phyloP scores from a whole-genome alignment of 2,888 invertebrate species.

The Drosophila colorata region DNA sequence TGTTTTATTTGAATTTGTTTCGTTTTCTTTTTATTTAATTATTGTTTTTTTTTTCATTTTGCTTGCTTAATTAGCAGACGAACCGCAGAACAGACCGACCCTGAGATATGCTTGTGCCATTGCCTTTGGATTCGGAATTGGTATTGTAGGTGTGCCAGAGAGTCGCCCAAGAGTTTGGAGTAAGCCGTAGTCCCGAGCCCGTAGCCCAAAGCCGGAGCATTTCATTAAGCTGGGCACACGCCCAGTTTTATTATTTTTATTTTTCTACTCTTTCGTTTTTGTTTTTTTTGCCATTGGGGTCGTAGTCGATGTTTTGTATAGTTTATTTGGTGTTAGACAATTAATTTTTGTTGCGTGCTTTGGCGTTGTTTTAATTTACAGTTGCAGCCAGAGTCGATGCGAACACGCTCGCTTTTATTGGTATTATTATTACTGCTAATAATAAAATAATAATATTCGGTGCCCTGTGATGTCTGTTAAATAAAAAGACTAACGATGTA shows the following conservation, averaged over 20 bases:
- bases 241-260: slow-evolving; percentile 62
- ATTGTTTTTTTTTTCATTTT: slow-evolving; percentile 27
- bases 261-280: slow-evolving; percentile 17
- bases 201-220: slow-evolving; percentile 23
- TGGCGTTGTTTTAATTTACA: slow-evolving; percentile 80
- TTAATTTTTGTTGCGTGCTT: slow-evolving; percentile 84
- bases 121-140: slow-evolving; percentile 27
- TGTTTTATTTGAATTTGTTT: slow-evolving; percentile 74
- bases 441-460: slow-evolving; percentile 28
- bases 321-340: slow-evolving; percentile 84
- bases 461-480: slow-evolving; percentile 15
- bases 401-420: slow-evolving; percentile 67
- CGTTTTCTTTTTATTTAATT: slow-evolving; percentile 41
- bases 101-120: slow-evolving; percentile 39
- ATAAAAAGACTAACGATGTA: neutral
- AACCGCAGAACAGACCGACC: slow-evolving; percentile 46
- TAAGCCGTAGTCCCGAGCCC: slow-evolving; percentile 23
- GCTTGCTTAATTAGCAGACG: slow-evolving; percentile 75
- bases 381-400: slow-evolving; percentile 55
- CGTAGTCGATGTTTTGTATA: slow-evolving; percentile 36
- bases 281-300: slow-evolving; percentile 7
- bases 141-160: slow-evolving; percentile 70
- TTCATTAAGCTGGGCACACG: slow-evolving; percentile 66
- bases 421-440: slow-evolving; percentile 30
- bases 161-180: slow-evolving; percentile 41